These are phyloP conservation scores for Dolichallabes microphthalmus DNA, from an alignment of 2,113 vertebrate genomes.

Conservation along the genomic window DNA sequence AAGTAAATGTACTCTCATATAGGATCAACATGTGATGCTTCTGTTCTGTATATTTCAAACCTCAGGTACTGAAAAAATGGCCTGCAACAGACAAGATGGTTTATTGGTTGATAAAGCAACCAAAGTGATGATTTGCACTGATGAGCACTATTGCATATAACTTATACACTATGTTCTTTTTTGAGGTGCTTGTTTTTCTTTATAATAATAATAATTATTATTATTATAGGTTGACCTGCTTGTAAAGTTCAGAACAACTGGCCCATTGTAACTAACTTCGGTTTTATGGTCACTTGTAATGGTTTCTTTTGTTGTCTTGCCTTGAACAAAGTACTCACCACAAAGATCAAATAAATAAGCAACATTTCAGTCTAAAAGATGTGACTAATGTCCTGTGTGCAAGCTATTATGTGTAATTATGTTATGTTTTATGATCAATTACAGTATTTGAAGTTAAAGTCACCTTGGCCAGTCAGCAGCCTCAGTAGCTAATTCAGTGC, in stretches of 20 bases:
- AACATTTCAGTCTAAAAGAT: constrained; percentile 32
- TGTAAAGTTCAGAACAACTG: not conserved
- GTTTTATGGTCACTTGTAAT: not conserved
- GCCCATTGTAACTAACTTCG: not conserved
- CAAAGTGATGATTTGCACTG: not conserved
- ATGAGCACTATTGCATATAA: not conserved
- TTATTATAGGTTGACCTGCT: not conserved
- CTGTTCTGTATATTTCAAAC: not conserved
- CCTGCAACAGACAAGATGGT: not conserved
- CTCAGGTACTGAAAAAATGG: not conserved
- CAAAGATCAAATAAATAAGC: constrained; percentile 39
- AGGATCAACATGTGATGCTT: not conserved
- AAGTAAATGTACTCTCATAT: not conserved
- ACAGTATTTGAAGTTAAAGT: constrained; percentile 56
- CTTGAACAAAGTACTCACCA: constrained; percentile 36
- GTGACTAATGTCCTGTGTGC: constrained; percentile 9
- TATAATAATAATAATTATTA: not conserved
- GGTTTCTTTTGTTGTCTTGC: constrained; percentile 18
- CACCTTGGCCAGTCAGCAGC: constrained; percentile 71
- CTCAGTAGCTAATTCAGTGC: constrained; percentile 52
- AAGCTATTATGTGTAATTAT: constrained; percentile 22
- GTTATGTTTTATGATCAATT: constrained; percentile 25
- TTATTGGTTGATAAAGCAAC: not conserved
- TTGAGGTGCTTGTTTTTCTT: not conserved
- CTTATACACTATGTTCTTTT: not conserved